A percentile compares a stretch with the other conserved stretches of the same genome.
These are phyloP conservation scores for Nannospalax galili DNA, from an alignment of 2,113 vertebrate genomes.

Conservation along the genomic window DNA sequence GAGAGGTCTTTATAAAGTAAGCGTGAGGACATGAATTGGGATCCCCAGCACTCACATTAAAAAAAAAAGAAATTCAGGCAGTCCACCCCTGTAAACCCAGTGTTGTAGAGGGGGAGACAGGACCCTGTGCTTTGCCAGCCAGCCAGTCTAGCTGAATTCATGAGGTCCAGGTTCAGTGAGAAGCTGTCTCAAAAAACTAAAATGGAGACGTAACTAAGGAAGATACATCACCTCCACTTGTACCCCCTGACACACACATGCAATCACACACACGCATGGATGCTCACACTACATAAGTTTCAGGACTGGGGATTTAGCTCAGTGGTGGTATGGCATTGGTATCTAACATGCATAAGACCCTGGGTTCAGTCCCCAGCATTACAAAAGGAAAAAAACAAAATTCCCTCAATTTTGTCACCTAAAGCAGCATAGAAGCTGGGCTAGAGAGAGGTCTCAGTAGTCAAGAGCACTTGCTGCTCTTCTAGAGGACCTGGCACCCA, in stretches of 20 bases:
- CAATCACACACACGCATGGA: not conserved
- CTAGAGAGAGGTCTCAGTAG: too few relatives aligned
- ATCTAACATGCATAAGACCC: not conserved
- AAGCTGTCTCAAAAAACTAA: not conserved
- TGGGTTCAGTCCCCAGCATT: not conserved
- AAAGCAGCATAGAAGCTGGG: too few relatives aligned
- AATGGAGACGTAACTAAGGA: not conserved
- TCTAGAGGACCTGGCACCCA: too few relatives aligned
- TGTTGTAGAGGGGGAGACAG: not conserved
- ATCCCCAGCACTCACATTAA: not conserved
- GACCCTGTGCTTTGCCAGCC: not conserved
- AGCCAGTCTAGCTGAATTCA: not conserved
- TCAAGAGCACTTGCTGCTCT: too few relatives aligned
- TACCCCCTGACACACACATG: not conserved
- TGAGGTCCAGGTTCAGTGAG: not conserved
- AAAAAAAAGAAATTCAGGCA: too few relatives aligned
- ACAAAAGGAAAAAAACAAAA: not conserved
- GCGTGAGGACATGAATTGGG: not conserved
- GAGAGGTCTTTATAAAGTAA: not conserved
- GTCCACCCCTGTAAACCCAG: not conserved
- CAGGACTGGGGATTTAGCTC: not conserved
- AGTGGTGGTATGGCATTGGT: not conserved
- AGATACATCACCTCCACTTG: not conserved
- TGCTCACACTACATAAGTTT: not conserved
- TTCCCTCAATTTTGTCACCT: not conserved